Conservation (phyloP, 2,113 vertebrate species). For the Aviceda subcristata region DNA sequence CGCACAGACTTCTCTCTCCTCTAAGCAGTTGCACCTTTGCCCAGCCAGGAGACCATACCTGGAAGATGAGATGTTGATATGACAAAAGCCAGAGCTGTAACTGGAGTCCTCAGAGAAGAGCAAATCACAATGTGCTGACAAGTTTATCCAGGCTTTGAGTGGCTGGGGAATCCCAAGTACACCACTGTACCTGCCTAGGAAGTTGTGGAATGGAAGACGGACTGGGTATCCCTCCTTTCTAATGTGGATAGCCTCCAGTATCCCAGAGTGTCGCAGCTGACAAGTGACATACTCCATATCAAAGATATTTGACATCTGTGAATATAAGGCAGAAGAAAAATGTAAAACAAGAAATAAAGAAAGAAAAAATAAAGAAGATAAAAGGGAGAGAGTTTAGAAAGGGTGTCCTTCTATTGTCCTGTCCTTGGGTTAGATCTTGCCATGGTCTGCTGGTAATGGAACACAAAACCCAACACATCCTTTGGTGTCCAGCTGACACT, state of each 20-base stretch:
- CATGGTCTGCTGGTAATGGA: not conserved
- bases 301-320: conserved; percentile 83
- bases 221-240: conserved; percentile 84
- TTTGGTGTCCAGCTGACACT: not conserved
- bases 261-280: conserved; percentile 84
- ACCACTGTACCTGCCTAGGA: conserved; percentile 79
- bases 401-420: not conserved
- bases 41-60: conserved; percentile 80
- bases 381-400: not conserved
- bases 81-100: not conserved
- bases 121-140: not conserved
- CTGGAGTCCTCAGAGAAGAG: not conserved
- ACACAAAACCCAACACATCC: not conserved
- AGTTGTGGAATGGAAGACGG: conserved; percentile 76
- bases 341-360: not conserved
- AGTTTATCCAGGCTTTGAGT: not conserved
- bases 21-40: not conserved
- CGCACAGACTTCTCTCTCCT: conserved; percentile 70
- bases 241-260: conserved; percentile 82
- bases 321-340: not conserved
- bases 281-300: conserved; percentile 83
- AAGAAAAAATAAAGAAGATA: not conserved
- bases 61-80: not conserved
- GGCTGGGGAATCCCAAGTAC: not conserved
- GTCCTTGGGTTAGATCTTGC: not conserved